Evolutionary conservation across 2,888 invertebrate genomes (phyloP).

Genomic region (Pseudococcus viburni): DNA sequence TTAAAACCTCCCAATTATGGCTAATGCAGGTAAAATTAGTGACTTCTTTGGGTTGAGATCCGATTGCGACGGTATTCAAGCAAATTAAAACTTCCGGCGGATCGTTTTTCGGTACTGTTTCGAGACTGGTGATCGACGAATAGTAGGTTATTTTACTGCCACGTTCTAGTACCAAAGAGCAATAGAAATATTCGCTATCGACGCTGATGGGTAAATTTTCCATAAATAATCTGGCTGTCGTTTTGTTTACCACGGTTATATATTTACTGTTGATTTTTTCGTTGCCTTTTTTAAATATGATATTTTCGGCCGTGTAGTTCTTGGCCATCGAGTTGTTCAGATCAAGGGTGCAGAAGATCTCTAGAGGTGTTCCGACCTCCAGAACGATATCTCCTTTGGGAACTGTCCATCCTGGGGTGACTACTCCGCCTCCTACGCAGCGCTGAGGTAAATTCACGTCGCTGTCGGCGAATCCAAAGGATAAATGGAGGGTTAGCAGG

Average conservation of each 20-base stretch:
- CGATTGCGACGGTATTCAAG: slow-evolving; percentile 75
- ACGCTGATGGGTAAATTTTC: slow-evolving; percentile 74
- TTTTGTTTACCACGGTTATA: slow-evolving; percentile 76
- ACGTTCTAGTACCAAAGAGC: neutral
- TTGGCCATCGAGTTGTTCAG: slow-evolving; percentile 70
- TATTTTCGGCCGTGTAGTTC: slow-evolving; percentile 74
- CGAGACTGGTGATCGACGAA: slow-evolving; percentile 57
- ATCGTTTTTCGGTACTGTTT: slow-evolving; percentile 56
- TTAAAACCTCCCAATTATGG: slow-evolving; percentile 81
- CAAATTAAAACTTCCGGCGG: slow-evolving; percentile 72
- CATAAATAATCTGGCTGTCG: slow-evolving; percentile 76
- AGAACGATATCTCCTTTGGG: slow-evolving; percentile 76
- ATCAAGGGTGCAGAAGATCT: slow-evolving; percentile 78
- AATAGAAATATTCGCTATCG: neutral
- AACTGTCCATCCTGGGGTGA: slow-evolving; percentile 70
- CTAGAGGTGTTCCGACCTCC: slow-evolving; percentile 76
- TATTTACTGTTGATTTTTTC: slow-evolving; percentile 72
- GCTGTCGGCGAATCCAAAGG: neutral
- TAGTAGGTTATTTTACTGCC: neutral
- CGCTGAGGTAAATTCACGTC: neutral
- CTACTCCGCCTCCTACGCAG: neutral
- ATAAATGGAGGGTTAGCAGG: neutral
- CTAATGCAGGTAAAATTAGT: slow-evolving; percentile 81
- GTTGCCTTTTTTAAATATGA: slow-evolving; percentile 73
- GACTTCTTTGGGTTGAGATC: slow-evolving; percentile 73